These are phyloP conservation scores for Sarcophaga rosellei DNA, from an alignment of 2,888 invertebrate genomes.

Conservation along the genomic window DNA sequence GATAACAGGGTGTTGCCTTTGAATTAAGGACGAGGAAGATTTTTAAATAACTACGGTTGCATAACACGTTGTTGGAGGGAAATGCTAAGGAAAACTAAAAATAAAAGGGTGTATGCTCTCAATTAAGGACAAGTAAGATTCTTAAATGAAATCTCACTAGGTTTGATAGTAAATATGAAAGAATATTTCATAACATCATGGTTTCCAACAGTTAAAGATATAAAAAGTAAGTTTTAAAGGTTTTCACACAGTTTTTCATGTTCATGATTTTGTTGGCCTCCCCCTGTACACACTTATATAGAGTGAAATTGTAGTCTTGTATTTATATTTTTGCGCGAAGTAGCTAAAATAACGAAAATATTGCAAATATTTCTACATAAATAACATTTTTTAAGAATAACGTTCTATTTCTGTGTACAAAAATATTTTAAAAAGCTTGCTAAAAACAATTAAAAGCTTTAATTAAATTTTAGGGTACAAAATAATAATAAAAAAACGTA, in stretches of 20 bases:
- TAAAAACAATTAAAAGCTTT: background rate
- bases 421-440: background rate
- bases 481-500: too few species aligned
- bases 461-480: background rate
- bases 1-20: background rate
- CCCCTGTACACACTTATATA: background rate
- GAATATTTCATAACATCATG: too few species aligned
- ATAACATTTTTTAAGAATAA: conserved; percentile 21
- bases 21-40: background rate
- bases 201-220: too few species aligned
- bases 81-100: background rate
- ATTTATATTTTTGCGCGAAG: conserved; percentile 13
- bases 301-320: background rate
- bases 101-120: too few species aligned
- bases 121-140: too few species aligned
- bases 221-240: too few species aligned
- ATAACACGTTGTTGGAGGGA: too few species aligned
- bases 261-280: background rate
- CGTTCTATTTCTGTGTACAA: background rate
- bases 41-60: too few species aligned
- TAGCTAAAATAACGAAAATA: conserved; percentile 47
- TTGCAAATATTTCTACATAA: conserved; percentile 42
- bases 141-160: too few species aligned
- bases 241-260: background rate
- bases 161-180: too few species aligned